Evolutionary conservation across 2,113 vertebrate species (phyloP).

Genomic region (Vidua chalybeata): DNA sequence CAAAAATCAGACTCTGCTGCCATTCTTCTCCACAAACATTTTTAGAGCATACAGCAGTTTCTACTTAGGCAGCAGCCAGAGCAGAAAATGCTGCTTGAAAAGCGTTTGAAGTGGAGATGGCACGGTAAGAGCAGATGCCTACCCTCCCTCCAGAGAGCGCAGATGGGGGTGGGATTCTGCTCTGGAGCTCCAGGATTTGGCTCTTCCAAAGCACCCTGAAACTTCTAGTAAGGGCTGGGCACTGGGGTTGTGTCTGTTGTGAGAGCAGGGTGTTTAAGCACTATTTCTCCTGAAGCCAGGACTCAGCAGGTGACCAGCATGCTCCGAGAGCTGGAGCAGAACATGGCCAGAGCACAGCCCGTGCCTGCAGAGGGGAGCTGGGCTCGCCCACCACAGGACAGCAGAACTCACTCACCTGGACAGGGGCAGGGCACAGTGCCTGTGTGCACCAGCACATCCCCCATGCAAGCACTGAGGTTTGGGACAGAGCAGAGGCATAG

Average conservation of each 20-base stretch:
- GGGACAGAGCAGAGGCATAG: neutral
- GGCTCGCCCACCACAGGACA: neutral
- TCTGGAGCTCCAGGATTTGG: neutral
- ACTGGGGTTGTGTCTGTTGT: neutral
- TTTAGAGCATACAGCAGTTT: constrained; percentile 30
- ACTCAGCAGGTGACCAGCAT: neutral
- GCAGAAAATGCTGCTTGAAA: constrained; percentile 19
- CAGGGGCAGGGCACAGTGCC: neutral
- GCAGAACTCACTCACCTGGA: fast-evolving
- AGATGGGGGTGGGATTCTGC: neutral
- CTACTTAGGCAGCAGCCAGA: constrained; percentile 14
- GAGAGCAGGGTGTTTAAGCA: neutral
- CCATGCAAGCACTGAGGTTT: fast-evolving
- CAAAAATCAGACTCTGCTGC: neutral
- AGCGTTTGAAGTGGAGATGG: constrained; percentile 18
- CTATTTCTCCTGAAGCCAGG: neutral
- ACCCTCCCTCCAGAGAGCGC: neutral
- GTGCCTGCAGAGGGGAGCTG: neutral
- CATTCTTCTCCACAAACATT: neutral
- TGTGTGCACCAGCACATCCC: fast-evolving
- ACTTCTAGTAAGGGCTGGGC: neutral
- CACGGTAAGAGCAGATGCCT: neutral
- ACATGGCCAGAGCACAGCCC: neutral
- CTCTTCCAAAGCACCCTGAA: neutral
- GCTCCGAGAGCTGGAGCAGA: neutral